Percentiles rank a stretch among this genome's conserved stretches.
These are phyloP conservation scores for Dicranocentrus wangi DNA, from an alignment of 2,888 invertebrate genomes.

Conservation along the genomic window DNA sequence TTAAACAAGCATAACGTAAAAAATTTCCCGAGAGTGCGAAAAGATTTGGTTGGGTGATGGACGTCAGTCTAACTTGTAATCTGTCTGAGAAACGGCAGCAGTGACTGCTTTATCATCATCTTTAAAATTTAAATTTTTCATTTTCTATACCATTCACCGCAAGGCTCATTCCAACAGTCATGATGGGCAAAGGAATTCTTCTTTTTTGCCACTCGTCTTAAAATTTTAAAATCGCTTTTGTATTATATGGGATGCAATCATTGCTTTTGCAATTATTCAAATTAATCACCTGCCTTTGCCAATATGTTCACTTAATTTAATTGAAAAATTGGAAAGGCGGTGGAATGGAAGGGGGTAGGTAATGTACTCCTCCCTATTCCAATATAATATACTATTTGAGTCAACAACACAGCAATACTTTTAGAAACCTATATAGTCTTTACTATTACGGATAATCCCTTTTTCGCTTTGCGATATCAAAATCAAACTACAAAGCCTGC, in stretches of 20 bases:
- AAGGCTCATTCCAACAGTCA: no score
- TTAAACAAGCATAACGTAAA: constrained; percentile 12
- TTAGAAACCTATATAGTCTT: no score
- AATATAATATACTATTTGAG: constrained; percentile 27
- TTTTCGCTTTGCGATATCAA: no score
- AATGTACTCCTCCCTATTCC: constrained; percentile 23
- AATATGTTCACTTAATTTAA: constrained; percentile 41
- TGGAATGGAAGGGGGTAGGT: constrained; percentile 28
- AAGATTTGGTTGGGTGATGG: constrained; percentile 4
- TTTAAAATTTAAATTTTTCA: no score
- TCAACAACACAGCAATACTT: no score
- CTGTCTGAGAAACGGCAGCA: neutral
- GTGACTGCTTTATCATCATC: no score
- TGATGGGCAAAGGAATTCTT: no score
- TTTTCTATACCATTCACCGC: no score
- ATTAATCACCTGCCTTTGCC: constrained; percentile 34
- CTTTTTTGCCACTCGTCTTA: no score
- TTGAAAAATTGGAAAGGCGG: constrained; percentile 55
- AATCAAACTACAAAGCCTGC: no score
- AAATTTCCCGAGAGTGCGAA: neutral
- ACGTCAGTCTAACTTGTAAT: constrained; percentile 8
- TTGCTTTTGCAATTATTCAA: constrained; percentile 23
- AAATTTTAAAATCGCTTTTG: constrained; percentile 5
- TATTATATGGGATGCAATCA: no score
- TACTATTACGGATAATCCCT: no score